These are phyloP conservation scores for Stichodactyla mertensii DNA, from an alignment of 64 coral and sea anemone species.

Conservation along the genomic window DNA sequence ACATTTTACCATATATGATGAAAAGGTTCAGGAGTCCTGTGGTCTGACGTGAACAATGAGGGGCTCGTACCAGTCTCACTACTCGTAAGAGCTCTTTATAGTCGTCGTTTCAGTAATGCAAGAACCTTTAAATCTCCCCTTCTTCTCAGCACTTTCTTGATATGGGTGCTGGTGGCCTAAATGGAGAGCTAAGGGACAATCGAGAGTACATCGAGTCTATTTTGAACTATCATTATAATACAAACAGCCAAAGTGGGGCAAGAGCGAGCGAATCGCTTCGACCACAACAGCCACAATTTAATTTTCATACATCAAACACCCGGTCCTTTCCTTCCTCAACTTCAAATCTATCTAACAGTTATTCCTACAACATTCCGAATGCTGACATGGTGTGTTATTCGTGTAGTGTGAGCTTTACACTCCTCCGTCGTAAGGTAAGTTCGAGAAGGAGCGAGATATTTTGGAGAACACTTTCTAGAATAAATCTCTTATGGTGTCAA, in stretches of 20 bases:
- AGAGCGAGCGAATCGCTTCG: conserved; percentile 8
- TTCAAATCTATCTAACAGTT: conserved; percentile 9
- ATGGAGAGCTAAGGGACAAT: conserved; percentile 76
- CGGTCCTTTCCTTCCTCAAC: background rate
- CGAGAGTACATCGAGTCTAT: conserved; percentile 62
- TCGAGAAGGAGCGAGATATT: background rate
- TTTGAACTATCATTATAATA: conserved; percentile 59
- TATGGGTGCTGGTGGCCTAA: conserved; percentile 91
- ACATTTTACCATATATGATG: too few relatives aligned
- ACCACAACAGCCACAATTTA: background rate
- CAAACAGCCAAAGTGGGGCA: background rate
- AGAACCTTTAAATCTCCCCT: background rate
- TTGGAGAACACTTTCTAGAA: too few relatives aligned
- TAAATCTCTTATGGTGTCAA: background rate
- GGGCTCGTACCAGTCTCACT: background rate
- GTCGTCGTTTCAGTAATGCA: background rate
- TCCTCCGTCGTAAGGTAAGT: conserved; percentile 74
- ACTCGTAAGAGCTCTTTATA: background rate
- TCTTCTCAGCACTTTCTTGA: background rate
- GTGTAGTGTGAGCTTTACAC: conserved; percentile 59
- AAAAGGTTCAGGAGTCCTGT: too few relatives aligned
- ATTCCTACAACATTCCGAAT: conserved; percentile 18
- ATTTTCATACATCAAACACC: background rate
- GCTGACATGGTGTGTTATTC: conserved; percentile 71
- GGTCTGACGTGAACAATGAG: background rate